Percentiles rank a stretch among this genome's conserved stretches.
Conservation (phyloP, 30 jellyfish, hydroid and myxozoan species). For the Turritopsis dohrnii region DNA sequence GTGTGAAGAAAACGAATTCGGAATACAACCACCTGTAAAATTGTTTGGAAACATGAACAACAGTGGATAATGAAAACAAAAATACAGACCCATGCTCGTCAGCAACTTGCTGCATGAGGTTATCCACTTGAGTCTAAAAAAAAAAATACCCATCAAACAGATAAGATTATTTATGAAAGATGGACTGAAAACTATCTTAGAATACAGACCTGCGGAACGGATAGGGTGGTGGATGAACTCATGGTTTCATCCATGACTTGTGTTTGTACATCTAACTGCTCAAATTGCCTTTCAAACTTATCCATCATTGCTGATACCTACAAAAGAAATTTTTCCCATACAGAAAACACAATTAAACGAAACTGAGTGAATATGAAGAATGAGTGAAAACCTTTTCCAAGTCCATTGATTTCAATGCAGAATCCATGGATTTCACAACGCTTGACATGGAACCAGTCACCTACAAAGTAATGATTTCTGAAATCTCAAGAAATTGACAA, state of each 20-base stretch:
- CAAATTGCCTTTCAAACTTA: constrained; percentile 90
- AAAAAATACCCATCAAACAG: too few relatives aligned
- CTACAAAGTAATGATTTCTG: constrained; percentile 20
- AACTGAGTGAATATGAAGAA: neutral
- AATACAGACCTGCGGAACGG: constrained; percentile 73
- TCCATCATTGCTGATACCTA: constrained; percentile 97
- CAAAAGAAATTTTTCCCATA: neutral
- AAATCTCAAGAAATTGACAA: neutral
- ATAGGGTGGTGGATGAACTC: constrained; percentile 85
- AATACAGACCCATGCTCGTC: constrained; percentile 94
- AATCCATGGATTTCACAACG: constrained; percentile 91
- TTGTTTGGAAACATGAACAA: neutral
- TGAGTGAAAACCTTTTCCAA: constrained; percentile 64
- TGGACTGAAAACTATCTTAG: too few relatives aligned
- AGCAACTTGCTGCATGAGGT: constrained; percentile 88
- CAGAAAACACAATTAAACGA: neutral
- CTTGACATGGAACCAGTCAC: constrained; percentile 91
- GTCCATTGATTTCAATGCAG: constrained; percentile 88
- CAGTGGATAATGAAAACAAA: neutral
- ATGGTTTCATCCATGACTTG: constrained; percentile 94
- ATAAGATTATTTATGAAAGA: too few relatives aligned
- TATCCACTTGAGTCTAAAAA: constrained; percentile 78
- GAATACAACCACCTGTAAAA: neutral
- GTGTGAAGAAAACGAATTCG: too few relatives aligned
- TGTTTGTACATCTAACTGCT: constrained; percentile 95